These are phyloP conservation scores for Nipponacmea schrenckii DNA, from an alignment of 2,888 invertebrate species.

Conservation along the genomic window DNA sequence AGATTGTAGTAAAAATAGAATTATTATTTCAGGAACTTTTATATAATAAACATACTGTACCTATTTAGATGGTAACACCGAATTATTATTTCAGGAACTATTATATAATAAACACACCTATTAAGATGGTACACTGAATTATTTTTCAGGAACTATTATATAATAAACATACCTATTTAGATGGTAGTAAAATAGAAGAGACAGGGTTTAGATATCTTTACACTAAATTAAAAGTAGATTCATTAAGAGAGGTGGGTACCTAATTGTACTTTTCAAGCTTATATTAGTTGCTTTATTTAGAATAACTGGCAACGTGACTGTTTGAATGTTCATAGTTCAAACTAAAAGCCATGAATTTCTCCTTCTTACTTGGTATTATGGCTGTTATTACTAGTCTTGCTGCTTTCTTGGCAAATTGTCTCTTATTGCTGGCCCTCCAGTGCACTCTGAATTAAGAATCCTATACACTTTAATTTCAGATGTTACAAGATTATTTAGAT, in stretches of 20 bases:
- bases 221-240: slow-evolving; percentile 75
- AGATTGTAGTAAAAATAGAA: slow-evolving; percentile 75
- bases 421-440: not conserved
- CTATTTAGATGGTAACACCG: slow-evolving; percentile 78
- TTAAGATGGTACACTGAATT: not conserved
- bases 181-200: slow-evolving; percentile 76
- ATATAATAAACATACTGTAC: slow-evolving; percentile 83
- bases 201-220: slow-evolving; percentile 74
- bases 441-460: not conserved
- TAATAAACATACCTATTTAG: slow-evolving; percentile 82
- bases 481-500: slow-evolving; percentile 82
- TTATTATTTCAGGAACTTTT: slow-evolving; percentile 73
- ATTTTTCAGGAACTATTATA: slow-evolving; percentile 75
- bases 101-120: not conserved
- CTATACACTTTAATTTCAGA: slow-evolving; percentile 68
- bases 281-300: too few species aligned
- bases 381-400: not conserved
- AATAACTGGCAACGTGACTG: too few species aligned
- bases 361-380: not conserved
- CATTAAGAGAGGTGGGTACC: slow-evolving; percentile 73
- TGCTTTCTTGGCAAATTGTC: not conserved
- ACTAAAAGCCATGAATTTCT: too few species aligned
- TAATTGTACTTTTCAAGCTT: not conserved
- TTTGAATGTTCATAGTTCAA: not conserved
- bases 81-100: slow-evolving; percentile 56